phyloP scores from a whole-genome alignment of 1,140 invertebrate genomes.

The Pseudomyrmex pallidus region DNA sequence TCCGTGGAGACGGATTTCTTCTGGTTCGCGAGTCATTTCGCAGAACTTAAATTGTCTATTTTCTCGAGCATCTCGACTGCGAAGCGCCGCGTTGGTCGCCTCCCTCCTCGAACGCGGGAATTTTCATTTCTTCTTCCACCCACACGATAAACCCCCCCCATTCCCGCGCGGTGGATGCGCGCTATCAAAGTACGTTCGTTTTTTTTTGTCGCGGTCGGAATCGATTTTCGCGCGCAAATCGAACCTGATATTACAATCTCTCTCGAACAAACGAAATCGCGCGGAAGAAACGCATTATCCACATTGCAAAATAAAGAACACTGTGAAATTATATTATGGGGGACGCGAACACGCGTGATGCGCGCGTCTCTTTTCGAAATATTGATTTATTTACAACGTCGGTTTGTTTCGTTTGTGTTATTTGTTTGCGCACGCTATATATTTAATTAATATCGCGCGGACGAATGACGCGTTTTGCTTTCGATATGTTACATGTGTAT shows the following conservation, averaged over 20 bases:
- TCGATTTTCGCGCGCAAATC: constrained; percentile 2
- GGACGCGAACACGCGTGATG: not conserved
- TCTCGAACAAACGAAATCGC: constrained; percentile 1
- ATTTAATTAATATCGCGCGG: no score
- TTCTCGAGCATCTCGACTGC: constrained; percentile 42
- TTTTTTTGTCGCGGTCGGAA: constrained; percentile 8
- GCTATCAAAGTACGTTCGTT: constrained; percentile 59
- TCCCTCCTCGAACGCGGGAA: not conserved
- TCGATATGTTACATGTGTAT: no score
- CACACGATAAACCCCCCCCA: not conserved
- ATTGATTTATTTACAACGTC: not conserved
- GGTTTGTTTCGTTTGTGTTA: not conserved
- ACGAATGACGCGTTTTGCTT: no score
- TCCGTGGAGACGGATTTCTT: not conserved
- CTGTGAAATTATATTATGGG: not conserved
- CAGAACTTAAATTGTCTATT: constrained; percentile 64
- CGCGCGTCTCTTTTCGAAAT: not conserved
- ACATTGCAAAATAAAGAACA: constrained; percentile 8
- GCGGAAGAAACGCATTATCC: not conserved
- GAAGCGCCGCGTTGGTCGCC: constrained; percentile 2
- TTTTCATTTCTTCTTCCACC: constrained; percentile 34
- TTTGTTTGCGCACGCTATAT: no score
- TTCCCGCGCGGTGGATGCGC: no score
- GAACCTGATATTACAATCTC: not conserved
- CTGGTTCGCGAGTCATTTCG: constrained; percentile 2